A percentile compares a stretch with the other conserved stretches of the same genome.
Conservation (phyloP, 2,888 invertebrate species). For the Patella ulyssiponensis region DNA sequence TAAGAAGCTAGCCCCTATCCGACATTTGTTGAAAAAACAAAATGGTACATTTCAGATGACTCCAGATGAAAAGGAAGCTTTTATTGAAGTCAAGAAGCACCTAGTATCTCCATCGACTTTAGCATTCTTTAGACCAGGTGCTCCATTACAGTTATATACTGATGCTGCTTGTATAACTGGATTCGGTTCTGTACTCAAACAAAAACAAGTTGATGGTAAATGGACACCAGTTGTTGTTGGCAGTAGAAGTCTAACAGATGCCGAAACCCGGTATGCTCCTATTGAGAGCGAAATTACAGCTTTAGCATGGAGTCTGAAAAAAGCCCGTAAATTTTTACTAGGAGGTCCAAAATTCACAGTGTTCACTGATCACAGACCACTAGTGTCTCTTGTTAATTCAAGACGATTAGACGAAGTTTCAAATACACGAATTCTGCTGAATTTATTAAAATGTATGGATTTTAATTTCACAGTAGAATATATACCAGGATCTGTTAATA, state of each 20-base stretch:
- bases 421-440: too few relatives aligned
- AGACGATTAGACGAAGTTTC: too few relatives aligned
- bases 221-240: neutral
- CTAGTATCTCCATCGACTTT: neutral
- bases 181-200: neutral
- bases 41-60: neutral
- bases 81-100: neutral
- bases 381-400: too few relatives aligned
- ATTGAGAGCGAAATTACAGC: neutral
- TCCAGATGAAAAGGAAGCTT: neutral
- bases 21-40: neutral
- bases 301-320: slow-evolving; percentile 1
- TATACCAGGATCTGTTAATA: neutral
- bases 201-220: neutral
- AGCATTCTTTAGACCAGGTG: neutral
- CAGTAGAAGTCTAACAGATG: neutral
- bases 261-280: neutral
- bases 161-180: neutral
- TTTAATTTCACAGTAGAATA: neutral
- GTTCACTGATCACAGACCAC: too few relatives aligned
- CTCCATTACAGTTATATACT: neutral
- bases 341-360: neutral
- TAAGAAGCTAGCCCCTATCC: neutral
- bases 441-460: too few relatives aligned
- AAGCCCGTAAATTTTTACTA: neutral